These are phyloP conservation scores for Corythaixoides concolor DNA, from an alignment of 2,113 vertebrate genomes.

Conservation along the genomic window DNA sequence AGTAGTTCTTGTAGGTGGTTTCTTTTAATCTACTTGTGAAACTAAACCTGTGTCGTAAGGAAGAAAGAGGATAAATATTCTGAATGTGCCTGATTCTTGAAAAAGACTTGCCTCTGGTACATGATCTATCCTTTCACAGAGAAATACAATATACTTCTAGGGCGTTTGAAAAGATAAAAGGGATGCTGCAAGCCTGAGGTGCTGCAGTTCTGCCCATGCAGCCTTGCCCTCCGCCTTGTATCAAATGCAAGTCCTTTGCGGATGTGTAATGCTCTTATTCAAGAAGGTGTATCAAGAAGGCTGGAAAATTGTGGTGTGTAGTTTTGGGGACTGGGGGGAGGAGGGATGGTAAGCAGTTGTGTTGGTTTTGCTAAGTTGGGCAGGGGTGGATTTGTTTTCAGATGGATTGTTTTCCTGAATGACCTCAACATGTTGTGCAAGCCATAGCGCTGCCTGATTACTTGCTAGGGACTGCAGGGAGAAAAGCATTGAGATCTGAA, in stretches of 20 bases:
- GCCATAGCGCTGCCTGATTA: background rate
- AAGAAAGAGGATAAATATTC: background rate
- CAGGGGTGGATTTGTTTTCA: background rate
- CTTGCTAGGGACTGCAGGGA: background rate
- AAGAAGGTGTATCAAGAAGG: background rate
- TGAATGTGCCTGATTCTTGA: background rate
- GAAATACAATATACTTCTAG: background rate
- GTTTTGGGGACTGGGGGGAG: background rate
- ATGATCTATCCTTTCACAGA: background rate
- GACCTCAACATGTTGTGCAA: background rate
- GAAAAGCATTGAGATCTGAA: background rate
- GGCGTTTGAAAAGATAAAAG: background rate
- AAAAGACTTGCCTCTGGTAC: background rate
- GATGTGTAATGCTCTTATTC: background rate
- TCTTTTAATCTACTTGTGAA: slow-evolving; percentile 18
- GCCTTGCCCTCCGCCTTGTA: background rate
- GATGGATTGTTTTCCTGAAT: background rate
- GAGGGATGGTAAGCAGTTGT: background rate
- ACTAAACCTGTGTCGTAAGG: background rate
- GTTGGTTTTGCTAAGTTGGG: background rate
- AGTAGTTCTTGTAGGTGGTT: slow-evolving; percentile 4
- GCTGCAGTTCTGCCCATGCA: background rate
- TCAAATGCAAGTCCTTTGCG: background rate
- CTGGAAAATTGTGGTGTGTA: background rate
- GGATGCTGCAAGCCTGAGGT: background rate